Percentiles rank a stretch among this genome's conserved stretches.
phyloP scores from a whole-genome alignment of 2,888 invertebrate species.

The Drosophila nr. fundita region DNA sequence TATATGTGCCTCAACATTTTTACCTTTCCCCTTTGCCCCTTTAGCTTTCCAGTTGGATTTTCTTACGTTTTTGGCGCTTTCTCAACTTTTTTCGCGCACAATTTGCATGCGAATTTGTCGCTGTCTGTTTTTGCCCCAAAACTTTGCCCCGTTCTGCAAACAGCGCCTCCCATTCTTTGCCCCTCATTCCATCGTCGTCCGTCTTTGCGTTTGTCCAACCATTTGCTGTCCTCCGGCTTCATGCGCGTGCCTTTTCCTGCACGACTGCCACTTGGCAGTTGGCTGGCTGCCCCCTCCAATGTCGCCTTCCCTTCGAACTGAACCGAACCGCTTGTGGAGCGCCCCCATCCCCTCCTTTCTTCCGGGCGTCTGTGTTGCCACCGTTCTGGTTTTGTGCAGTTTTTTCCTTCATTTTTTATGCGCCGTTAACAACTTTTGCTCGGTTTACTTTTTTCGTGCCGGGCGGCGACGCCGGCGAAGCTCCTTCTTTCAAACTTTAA shows the following conservation, averaged over 20 bases:
- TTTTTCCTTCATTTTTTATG: conserved; percentile 72
- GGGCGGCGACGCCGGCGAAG: conserved; percentile 58
- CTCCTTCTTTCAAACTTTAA: conserved; percentile 76
- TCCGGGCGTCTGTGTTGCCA: conserved; percentile 18
- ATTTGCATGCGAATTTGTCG: conserved; percentile 80
- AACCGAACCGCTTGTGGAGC: neutral
- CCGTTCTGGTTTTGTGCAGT: conserved; percentile 43
- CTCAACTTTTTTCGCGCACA: conserved; percentile 78
- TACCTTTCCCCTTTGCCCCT: conserved; percentile 6
- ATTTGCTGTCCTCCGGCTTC: conserved; percentile 57
- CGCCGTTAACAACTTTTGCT: conserved; percentile 80
- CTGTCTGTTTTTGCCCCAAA: conserved; percentile 61
- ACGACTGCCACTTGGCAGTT: conserved; percentile 76
- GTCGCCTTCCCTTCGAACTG: neutral
- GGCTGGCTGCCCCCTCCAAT: conserved; percentile 15
- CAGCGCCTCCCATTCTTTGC: conserved; percentile 1
- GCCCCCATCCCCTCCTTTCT: neutral
- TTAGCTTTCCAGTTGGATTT: conserved; percentile 32
- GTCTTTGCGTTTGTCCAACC: conserved; percentile 51
- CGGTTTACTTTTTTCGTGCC: conserved; percentile 80
- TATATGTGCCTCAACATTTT: conserved; percentile 46
- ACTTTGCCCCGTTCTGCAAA: conserved; percentile 38
- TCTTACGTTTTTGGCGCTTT: conserved; percentile 60
- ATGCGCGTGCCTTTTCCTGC: conserved; percentile 73
- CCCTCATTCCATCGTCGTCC: conserved; percentile 8